phyloP scores from a whole-genome alignment of 2,888 invertebrate species.

The Nephrotoma guestfalica region DNA sequence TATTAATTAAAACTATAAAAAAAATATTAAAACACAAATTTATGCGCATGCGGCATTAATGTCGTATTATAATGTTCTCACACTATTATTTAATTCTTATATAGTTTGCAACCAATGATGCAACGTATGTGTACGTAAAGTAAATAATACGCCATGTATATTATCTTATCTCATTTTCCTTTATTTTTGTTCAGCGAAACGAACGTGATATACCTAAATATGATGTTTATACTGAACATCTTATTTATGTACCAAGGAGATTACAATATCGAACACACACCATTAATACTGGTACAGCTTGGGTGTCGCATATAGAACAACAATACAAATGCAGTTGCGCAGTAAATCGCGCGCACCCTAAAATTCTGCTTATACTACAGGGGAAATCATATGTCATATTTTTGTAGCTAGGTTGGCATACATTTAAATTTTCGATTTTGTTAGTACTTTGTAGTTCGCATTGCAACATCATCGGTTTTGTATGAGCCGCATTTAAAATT shows the following conservation, averaged over 20 bases:
- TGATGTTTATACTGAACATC: neutral
- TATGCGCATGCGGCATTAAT: neutral
- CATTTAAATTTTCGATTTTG: neutral
- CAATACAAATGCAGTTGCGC: neutral
- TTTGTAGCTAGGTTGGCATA: neutral
- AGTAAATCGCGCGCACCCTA: neutral
- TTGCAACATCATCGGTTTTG: neutral
- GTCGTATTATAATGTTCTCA: neutral
- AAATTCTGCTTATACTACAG: neutral
- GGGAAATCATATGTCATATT: neutral
- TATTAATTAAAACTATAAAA: neutral
- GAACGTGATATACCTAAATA: neutral
- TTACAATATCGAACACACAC: neutral
- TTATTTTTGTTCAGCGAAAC: neutral
- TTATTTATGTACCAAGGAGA: neutral
- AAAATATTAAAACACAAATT: neutral
- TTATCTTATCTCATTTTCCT: neutral
- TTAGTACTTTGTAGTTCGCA: neutral
- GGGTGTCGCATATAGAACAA: neutral
- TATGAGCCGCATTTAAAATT: neutral
- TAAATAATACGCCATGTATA: neutral
- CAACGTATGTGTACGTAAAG: neutral
- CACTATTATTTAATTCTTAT: neutral
- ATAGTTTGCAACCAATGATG: neutral
- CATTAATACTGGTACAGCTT: neutral